Evolutionary conservation across 2,888 invertebrate species (phyloP).

Genomic region (Drosophila greeni): DNA sequence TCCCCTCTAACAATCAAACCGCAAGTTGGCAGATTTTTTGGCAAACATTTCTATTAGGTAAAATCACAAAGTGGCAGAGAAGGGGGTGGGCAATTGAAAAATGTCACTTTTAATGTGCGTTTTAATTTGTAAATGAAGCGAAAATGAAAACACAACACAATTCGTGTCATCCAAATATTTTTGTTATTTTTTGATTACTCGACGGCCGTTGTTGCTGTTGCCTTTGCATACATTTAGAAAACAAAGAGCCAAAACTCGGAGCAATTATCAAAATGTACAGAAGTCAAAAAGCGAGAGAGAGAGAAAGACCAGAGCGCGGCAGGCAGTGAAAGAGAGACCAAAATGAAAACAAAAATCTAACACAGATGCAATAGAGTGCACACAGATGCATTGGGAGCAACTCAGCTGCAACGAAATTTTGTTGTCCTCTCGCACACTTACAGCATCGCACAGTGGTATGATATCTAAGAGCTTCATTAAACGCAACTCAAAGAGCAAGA

Average conservation of each 20-base stretch:
- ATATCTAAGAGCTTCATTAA: neutral
- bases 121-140: constrained; percentile 40
- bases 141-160: constrained; percentile 19
- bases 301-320: neutral
- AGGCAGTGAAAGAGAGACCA: constrained; percentile 17
- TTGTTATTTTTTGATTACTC: constrained; percentile 39
- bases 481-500: neutral
- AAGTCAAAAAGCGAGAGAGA: constrained; percentile 12
- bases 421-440: constrained; percentile 26
- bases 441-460: constrained; percentile 26
- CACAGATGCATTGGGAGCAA: constrained; percentile 36
- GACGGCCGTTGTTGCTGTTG: constrained; percentile 21
- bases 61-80: neutral
- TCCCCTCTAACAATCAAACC: neutral
- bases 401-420: constrained; percentile 64
- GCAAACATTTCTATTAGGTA: constrained; percentile 57
- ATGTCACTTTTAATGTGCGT: constrained; percentile 34
- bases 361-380: constrained; percentile 35
- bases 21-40: constrained; percentile 43
- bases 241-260: constrained; percentile 36
- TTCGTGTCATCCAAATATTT: constrained; percentile 15
- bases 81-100: constrained; percentile 23
- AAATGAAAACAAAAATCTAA: constrained; percentile 37
- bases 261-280: constrained; percentile 41
- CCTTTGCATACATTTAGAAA: constrained; percentile 21